Percentiles rank a stretch among this genome's conserved stretches.
phyloP scores from a whole-genome alignment of 2,888 invertebrate genomes.

The Candidula unifasciata region DNA sequence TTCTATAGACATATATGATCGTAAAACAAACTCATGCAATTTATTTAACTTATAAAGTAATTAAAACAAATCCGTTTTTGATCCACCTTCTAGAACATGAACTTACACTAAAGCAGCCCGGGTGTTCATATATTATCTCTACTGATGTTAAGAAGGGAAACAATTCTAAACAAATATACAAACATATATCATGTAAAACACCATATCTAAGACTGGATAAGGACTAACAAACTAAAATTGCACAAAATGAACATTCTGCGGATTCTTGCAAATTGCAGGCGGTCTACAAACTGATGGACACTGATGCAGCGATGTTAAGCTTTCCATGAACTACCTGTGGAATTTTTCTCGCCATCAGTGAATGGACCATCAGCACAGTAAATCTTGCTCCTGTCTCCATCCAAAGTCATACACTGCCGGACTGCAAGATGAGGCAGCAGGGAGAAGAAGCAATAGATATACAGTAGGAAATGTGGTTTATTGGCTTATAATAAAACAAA shows the following conservation, averaged over 20 bases:
- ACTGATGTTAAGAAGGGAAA: too few relatives aligned
- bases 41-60: too few relatives aligned
- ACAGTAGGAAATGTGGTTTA: too few relatives aligned
- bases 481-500: too few relatives aligned
- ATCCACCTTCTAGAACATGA: too few relatives aligned
- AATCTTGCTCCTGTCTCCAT: conserved; percentile 68
- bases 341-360: conserved; percentile 55
- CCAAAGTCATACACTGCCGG: conserved; percentile 68
- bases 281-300: background rate
- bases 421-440: conserved; percentile 51
- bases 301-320: background rate
- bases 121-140: too few relatives aligned
- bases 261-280: background rate
- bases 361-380: conserved; percentile 65
- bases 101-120: too few relatives aligned
- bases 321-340: conserved; percentile 59
- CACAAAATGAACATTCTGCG: background rate
- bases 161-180: background rate
- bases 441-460: background rate
- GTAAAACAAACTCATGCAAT: too few relatives aligned
- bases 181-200: background rate
- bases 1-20: too few relatives aligned
- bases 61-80: too few relatives aligned
- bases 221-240: background rate
- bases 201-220: background rate